Evolutionary conservation across 2,113 vertebrate species (phyloP), one percentile per base, ranked within the genome.

Genomic region (Sorex araneus): DNA sequence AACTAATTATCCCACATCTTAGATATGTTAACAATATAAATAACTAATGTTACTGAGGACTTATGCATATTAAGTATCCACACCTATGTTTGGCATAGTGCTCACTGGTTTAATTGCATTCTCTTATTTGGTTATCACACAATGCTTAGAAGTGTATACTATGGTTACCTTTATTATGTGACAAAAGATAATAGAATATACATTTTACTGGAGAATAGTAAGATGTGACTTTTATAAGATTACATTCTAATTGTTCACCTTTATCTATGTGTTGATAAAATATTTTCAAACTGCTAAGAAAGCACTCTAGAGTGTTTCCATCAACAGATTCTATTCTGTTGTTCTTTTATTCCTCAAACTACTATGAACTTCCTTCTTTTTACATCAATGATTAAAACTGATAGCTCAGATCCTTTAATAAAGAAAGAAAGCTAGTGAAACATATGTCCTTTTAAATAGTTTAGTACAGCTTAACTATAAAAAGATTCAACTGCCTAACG

Each of bases 401-500:
- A 82, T 10, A 67, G 25, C 9, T 81, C 89, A 75, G 30, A 9
- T 12, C 63, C 89, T 36, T 27, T 66, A 74, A 34, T 43, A 71
- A 50, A 47, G n/a, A 19, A 87, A 89, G 75, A 6, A 87, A 95
- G 0, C 5, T 19, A 79, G 18, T 54, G 4, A 36, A 93, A 89
- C 25, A 73, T 77, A 80, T 60, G 15, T 12, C 36, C 4, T 77
- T 71, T 25, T 86, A 88, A 89, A 89, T 91, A 83, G 32, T 78
- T 87, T 21, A 67, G 43, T 50, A 0, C 34, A 43, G 88, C 10
- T 93, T 90, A 71, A 71, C 91, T 57, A 21, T 19, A 23, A 92
- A 89, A 73, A 67, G n/a, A 73, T 76, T 90, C 71, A 94, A 64
- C 16, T 57, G 34, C 71, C 90, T 88, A 43, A 93, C 66, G 30